A percentile compares a stretch with the other conserved stretches of the same genome.
Conservation (phyloP, 2,888 invertebrate species). For the Drosophila kuntzei region DNA sequence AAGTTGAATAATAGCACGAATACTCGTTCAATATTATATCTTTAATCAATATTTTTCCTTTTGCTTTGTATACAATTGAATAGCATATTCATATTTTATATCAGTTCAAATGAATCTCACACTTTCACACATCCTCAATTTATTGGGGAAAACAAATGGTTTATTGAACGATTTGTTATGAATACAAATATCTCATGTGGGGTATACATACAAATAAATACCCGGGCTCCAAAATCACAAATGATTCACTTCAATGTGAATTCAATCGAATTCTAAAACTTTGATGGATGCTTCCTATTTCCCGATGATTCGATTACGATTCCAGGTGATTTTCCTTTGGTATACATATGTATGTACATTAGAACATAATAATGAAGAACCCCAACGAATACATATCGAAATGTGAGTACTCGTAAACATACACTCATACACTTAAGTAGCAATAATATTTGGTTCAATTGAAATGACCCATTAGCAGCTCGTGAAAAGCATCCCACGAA, state of each 20-base stretch:
- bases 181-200: slow-evolving; percentile 26
- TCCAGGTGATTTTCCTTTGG: slow-evolving; percentile 40
- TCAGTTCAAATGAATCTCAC: slow-evolving; percentile 50
- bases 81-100: slow-evolving; percentile 54
- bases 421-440: slow-evolving; percentile 14
- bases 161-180: slow-evolving; percentile 52
- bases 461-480: slow-evolving; percentile 81
- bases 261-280: slow-evolving; percentile 39
- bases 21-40: slow-evolving; percentile 29
- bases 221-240: background rate
- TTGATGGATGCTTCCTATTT: slow-evolving; percentile 59
- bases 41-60: slow-evolving; percentile 39
- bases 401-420: slow-evolving; percentile 14
- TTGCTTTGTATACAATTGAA: slow-evolving; percentile 45
- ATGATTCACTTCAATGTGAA: slow-evolving; percentile 38
- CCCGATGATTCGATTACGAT: slow-evolving; percentile 36
- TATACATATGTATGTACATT: slow-evolving; percentile 13
- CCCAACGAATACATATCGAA: slow-evolving; percentile 9
- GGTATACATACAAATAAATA: slow-evolving; percentile 13
- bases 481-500: slow-evolving; percentile 71
- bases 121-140: slow-evolving; percentile 63
- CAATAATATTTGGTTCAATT: slow-evolving; percentile 64
- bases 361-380: background rate
- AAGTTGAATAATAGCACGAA: slow-evolving; percentile 23
- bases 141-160: slow-evolving; percentile 52